A percentile compares a stretch with the other conserved stretches of the same genome.
Evolutionary conservation across 2,888 invertebrate genomes (phyloP).

Genomic region (Polymixis lichenea): DNA sequence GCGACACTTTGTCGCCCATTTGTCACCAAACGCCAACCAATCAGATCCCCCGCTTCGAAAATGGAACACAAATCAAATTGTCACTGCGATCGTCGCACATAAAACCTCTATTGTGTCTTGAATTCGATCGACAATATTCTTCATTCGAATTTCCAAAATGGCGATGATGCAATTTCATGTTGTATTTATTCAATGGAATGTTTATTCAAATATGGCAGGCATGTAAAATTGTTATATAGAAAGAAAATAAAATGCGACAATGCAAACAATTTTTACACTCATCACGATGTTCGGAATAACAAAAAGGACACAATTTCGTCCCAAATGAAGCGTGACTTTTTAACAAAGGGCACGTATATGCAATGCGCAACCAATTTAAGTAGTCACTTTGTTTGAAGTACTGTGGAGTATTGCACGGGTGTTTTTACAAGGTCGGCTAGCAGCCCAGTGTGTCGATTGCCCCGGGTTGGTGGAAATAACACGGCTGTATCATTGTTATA

Average conservation of each 20-base stretch:
- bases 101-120: conserved; percentile 51
- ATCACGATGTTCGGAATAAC: conserved; percentile 86
- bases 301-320: conserved; percentile 89
- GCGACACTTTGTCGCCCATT: conserved; percentile 86
- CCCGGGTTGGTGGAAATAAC: conserved; percentile 86
- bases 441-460: conserved; percentile 83
- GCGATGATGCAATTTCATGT: conserved; percentile 45
- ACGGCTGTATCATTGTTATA: conserved; percentile 89
- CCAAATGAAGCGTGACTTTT: conserved; percentile 89
- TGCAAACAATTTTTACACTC: conserved; percentile 85
- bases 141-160: conserved; percentile 66
- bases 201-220: conserved; percentile 68
- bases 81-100: conserved; percentile 82
- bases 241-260: conserved; percentile 71
- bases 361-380: conserved; percentile 78
- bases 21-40: conserved; percentile 88
- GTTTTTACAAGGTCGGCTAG: conserved; percentile 73
- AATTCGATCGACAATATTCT: conserved; percentile 47
- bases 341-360: conserved; percentile 85
- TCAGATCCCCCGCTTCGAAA: conserved; percentile 76
- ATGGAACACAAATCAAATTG: conserved; percentile 83
- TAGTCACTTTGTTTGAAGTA: conserved; percentile 49
- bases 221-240: conserved; percentile 61
- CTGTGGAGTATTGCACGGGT: conserved; percentile 47
- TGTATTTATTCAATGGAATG: conserved; percentile 31